Base-by-base conservation (phyloP, 2,888 invertebrate genomes). In the Anarsia innoxiella region DNA sequence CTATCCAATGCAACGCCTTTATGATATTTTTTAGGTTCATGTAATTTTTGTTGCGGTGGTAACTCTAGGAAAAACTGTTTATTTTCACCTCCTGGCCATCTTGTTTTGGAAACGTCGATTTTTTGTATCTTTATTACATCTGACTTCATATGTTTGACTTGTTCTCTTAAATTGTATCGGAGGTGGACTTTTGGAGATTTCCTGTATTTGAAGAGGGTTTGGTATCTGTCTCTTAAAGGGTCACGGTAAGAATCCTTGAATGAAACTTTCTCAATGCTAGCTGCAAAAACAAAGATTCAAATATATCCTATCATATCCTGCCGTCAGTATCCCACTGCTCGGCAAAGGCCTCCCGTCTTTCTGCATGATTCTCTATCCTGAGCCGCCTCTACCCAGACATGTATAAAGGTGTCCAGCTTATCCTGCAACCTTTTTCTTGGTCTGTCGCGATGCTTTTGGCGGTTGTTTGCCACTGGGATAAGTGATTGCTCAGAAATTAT, bases 111-210 rank as follows among this genome's bases (percentile, higher is more conserved):
- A 5, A 68, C 48, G 28, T 71, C 71, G 3, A 58, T 42, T 8
- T 50, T 56, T 26, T 72, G 68, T 25, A 45, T 40, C 48, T 60
- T 72, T 0, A 59, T 16, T 33, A 51, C 44, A 8, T 70, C 66
- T 15, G 66, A 51, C 40, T 68, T 77, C 37, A 53, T 63, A 36
- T 75, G 66, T 43, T 66, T 79, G 0, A 78, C 64, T 45, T 76
- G 74, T 40, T 82, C 78, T 23, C 71, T 56, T 23, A 75, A 51
- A 40, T 73, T 73, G 30, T 80, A 78, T 40, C 56, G 65, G n/a
- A 80, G 46, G 46, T 77, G 61, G 3, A 76, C 52, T 50, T 66
- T 71, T 8, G 79, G 77, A 36, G 59, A 41, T 47, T 63, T 71
- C 39, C 61, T 74, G 37, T 67, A 65, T 54, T 72, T 76, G 1